Conservation (phyloP, 2,113 vertebrate species). For the Progne subis region DNA sequence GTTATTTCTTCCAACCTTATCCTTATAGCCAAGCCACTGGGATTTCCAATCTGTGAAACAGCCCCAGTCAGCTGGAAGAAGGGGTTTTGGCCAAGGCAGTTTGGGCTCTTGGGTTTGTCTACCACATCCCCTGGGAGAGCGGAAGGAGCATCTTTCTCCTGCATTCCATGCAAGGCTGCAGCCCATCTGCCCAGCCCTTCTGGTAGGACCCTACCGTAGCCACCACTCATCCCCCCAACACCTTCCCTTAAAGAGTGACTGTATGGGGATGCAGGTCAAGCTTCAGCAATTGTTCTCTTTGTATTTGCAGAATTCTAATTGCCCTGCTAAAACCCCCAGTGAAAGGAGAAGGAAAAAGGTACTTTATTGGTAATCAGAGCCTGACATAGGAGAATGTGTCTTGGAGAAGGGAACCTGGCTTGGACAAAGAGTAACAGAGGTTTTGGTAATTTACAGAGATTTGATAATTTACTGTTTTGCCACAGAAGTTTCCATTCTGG, state of each 20-base stretch:
- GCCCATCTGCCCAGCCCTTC: neutral
- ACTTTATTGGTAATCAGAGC: neutral
- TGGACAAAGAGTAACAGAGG: neutral
- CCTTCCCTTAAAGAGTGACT: neutral
- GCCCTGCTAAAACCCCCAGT: neutral
- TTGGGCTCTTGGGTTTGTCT: neutral
- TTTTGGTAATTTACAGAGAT: neutral
- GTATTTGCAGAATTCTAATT: neutral
- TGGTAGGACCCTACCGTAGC: neutral
- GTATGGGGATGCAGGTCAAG: neutral
- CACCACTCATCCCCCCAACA: neutral
- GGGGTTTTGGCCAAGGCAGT: neutral
- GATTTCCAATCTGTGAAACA: neutral
- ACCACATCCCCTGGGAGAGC: neutral
- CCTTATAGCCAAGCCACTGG: neutral
- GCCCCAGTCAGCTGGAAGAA: neutral
- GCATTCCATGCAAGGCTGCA: neutral
- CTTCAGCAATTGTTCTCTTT: neutral
- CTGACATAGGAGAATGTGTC: rapidly evolving
- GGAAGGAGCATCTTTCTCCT: neutral
- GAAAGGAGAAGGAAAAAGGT: neutral
- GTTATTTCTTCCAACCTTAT: neutral
- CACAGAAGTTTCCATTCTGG: neutral
- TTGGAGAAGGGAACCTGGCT: neutral
- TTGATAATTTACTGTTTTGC: neutral